Conservation (phyloP, 1,140 invertebrate genomes). For the Ceratina australensis region DNA sequence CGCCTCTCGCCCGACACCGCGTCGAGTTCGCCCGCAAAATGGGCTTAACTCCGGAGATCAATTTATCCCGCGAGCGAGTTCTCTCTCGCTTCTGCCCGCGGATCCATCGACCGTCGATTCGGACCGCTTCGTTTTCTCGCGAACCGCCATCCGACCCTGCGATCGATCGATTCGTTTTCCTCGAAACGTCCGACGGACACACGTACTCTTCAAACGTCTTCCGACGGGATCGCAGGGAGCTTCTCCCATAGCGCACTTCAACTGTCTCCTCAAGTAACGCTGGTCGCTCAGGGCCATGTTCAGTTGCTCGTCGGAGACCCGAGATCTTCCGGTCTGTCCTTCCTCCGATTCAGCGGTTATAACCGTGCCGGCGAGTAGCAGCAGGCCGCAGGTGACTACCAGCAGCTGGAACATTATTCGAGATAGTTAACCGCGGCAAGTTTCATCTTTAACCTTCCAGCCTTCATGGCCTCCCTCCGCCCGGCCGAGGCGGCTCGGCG, state of each 20-base stretch:
- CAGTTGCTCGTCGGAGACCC: constrained; percentile 83
- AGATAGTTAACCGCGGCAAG: constrained; percentile 5
- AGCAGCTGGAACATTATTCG: constrained; percentile 48
- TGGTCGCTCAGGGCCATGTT: constrained; percentile 84
- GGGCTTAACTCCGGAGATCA: constrained; percentile 21
- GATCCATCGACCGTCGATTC: too few relatives aligned
- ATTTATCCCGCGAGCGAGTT: constrained; percentile 12
- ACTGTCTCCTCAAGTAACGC: constrained; percentile 84
- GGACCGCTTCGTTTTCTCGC: too few relatives aligned
- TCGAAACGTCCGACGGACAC: not conserved
- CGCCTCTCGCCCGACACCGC: not conserved
- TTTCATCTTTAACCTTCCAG: not conserved
- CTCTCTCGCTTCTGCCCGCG: not conserved
- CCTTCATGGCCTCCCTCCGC: too few relatives aligned
- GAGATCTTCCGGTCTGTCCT: constrained; percentile 67
- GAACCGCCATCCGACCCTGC: too few relatives aligned
- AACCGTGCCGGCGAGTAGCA: constrained; percentile 11
- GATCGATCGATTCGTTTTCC: not conserved
- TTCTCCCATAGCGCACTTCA: constrained; percentile 86
- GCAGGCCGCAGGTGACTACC: constrained; percentile 34
- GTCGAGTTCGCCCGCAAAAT: constrained; percentile 4
- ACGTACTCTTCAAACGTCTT: constrained; percentile 84
- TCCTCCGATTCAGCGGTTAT: constrained; percentile 43
- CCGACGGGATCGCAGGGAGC: constrained; percentile 86
- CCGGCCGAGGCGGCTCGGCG: too few relatives aligned